These are phyloP conservation scores for Neosilurus mollespiculum DNA, from an alignment of 2,797 vertebrate species.

Conservation along the genomic window DNA sequence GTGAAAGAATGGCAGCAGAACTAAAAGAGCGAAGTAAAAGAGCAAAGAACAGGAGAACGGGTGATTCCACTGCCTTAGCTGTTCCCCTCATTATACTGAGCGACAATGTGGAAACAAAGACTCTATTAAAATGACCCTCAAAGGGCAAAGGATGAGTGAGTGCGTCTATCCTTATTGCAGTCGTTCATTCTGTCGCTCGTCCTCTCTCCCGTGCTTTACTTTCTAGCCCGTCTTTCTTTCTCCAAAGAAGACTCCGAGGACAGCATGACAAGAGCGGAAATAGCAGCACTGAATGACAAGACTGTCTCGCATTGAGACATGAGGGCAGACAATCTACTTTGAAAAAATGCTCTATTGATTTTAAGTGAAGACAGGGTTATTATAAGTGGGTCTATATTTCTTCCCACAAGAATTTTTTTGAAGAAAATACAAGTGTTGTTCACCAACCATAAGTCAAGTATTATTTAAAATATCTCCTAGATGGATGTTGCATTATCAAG, in stretches of 20 bases:
- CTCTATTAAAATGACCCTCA: constrained; percentile 65
- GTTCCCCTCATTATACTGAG: constrained; percentile 69
- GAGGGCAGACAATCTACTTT: neutral
- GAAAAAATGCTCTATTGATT: neutral
- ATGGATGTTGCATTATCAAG: neutral
- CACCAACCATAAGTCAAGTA: neutral
- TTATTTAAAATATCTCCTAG: neutral
- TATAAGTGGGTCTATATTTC: neutral
- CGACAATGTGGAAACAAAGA: constrained; percentile 67
- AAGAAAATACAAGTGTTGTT: neutral
- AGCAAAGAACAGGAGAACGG: constrained; percentile 19
- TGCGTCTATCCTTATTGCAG: constrained; percentile 48
- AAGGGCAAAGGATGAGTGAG: constrained; percentile 57
- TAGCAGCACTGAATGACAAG: constrained; percentile 29
- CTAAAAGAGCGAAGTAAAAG: constrained; percentile 21
- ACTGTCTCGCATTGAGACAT: constrained; percentile 2
- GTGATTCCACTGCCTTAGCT: constrained; percentile 53
- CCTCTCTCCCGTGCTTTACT: constrained; percentile 5
- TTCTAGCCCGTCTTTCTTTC: constrained; percentile 12
- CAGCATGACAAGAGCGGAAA: neutral
- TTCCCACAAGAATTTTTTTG: neutral
- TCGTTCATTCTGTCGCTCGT: constrained; percentile 56
- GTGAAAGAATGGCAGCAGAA: constrained; percentile 9
- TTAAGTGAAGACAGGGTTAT: neutral
- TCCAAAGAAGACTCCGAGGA: constrained; percentile 2